Base-by-base conservation (phyloP, 2,797 vertebrate species). In the Rhincodon typus region DNA sequence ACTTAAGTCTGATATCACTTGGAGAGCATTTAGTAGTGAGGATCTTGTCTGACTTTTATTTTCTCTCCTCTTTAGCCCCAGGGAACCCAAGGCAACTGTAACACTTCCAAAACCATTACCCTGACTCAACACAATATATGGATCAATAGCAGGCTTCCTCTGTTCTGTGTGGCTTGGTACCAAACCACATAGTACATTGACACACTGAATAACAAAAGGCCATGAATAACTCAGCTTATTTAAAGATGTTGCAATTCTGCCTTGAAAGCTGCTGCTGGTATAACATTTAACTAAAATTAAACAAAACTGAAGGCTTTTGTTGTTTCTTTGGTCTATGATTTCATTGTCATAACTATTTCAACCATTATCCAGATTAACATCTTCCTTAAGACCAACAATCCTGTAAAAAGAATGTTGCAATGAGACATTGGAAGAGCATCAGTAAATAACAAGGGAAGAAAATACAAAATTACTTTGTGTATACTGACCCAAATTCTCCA, bases 401-500 rank as follows among this genome's bases (percentile, higher is more conserved):
- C 42, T 93, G 90, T 67, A 93, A 69, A 93, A 93, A 93, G n/a
- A 42, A 38, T 27, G 90, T 69, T 69, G 62, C 66, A 69, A 93
- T n/a, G n/a, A 69, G 69, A 42, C 62, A n/a, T 69, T 93, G 66
- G 90, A 10, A 93, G 62, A 91, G 66, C 66, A 91, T 91, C 88
- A 82, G 23, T 42, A 67, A 93, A 93, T 93, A 93, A 90, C 69
- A 93, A 93, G 69, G 42, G 66, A 93, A 93, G 62, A 93, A 69
- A 93, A 93, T 69, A 15, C 19, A 42, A 69, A 67, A 69, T 42
- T 34, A 23, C 66, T 93, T 66, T 10, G 10, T 88, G 90, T 93
- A 38, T 69, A 38, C 66, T 93, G 90, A 93, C 90, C 90, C 90
- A 93, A 93, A 93, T 93, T 93, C 90, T 93, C 90, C n/a, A 25